phyloP scores from a whole-genome alignment of 2,888 invertebrate species.

The Laspeyria flexula region DNA sequence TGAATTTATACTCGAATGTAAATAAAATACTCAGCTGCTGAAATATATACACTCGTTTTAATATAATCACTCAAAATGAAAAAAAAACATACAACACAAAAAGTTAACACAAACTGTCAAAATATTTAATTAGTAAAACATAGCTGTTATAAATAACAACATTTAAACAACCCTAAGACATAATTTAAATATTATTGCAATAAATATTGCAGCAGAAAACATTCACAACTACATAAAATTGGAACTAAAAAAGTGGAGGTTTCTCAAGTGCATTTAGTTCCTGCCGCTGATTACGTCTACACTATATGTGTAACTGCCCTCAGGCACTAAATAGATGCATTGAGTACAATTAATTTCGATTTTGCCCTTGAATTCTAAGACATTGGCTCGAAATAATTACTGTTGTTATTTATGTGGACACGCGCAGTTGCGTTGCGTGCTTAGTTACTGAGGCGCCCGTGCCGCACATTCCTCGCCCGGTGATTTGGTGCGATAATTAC shows the following conservation, averaged over 20 bases:
- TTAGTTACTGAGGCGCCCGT: conserved; percentile 39
- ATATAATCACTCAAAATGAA: conserved; percentile 3
- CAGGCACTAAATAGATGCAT: conserved; percentile 41
- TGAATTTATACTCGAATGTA: conserved; percentile 76
- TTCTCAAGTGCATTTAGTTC: conserved; percentile 17
- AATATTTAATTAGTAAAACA: too few relatives aligned
- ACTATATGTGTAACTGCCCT: conserved; percentile 21
- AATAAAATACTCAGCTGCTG: conserved; percentile 83
- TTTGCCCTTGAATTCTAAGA: conserved; percentile 70
- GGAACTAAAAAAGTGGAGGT: conserved; percentile 8
- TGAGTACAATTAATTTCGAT: conserved; percentile 48
- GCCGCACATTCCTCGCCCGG: conserved; percentile 54
- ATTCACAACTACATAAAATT: conserved; percentile 1
- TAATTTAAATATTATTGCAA: background rate
- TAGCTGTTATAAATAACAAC: too few relatives aligned
- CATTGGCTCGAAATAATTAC: conserved; percentile 66
- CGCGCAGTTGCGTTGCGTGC: conserved; percentile 64
- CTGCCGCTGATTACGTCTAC: conserved; percentile 25
- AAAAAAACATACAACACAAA: too few relatives aligned
- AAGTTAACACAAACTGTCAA: too few relatives aligned
- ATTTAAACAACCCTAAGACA: background rate
- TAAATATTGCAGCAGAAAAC: conserved; percentile 2
- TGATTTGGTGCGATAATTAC: conserved; percentile 70
- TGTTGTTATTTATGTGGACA: conserved; percentile 61
- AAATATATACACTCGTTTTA: conserved; percentile 57